Evolutionary conservation across 2,797 vertebrate genomes (phyloP).

Genomic region (Pseudomugil gertrudae): DNA sequence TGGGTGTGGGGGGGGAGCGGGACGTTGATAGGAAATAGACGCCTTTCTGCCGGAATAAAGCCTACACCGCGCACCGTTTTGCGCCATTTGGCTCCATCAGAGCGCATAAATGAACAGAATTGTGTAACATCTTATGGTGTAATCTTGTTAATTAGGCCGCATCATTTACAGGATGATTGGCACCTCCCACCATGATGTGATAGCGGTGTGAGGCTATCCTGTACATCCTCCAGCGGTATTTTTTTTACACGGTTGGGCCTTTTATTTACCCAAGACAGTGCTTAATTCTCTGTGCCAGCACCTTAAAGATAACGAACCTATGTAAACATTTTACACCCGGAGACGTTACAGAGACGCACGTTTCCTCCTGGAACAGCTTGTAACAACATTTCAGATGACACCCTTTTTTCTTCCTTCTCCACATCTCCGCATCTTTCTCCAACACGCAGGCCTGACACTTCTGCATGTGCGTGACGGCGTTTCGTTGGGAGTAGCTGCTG

Average conservation of each 20-base stretch:
- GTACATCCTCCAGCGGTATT: conserved; percentile 15
- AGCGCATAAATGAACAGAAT: conserved; percentile 7
- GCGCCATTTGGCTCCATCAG: neutral
- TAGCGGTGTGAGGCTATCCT: conserved; percentile 47
- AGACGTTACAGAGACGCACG: conserved; percentile 10
- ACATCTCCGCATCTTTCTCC: conserved; percentile 43
- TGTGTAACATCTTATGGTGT: conserved; percentile 6
- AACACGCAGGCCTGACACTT: conserved; percentile 22
- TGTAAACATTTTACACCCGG: conserved; percentile 11
- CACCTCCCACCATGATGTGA: conserved; percentile 71
- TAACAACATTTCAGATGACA: conserved; percentile 72
- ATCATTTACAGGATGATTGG: conserved; percentile 64
- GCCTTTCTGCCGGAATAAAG: conserved; percentile 59
- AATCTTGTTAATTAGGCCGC: conserved; percentile 63
- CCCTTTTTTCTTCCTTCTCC: conserved; percentile 39
- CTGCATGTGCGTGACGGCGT: conserved; percentile 14
- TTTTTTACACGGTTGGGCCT: neutral
- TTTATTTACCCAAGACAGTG: conserved; percentile 26
- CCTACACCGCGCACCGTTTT: conserved; percentile 25
- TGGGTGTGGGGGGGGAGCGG: conserved; percentile 51
- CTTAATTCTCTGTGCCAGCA: neutral
- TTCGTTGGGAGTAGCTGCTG: conserved; percentile 28
- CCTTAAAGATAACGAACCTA: conserved; percentile 17
- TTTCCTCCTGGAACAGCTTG: conserved; percentile 50
- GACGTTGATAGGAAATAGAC: conserved; percentile 70